Evolutionary conservation across 2,113 vertebrate genomes (phyloP), one percentile per base, ranked within the genome.

Genomic region (Cavia aperea): DNA sequence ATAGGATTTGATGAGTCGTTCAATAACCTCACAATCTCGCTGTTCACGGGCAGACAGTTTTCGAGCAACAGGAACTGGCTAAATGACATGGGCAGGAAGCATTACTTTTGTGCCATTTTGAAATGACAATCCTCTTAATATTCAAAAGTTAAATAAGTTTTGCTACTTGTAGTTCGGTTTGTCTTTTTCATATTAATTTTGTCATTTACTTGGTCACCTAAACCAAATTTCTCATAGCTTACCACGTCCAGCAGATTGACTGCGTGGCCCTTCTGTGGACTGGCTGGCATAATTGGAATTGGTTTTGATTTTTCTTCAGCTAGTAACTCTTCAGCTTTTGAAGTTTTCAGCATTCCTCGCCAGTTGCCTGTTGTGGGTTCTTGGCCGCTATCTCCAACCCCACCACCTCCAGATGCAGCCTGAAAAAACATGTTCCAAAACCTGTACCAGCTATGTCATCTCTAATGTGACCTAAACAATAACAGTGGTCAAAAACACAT

Each of bases 201-300:
- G 60, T 77, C 46, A 33, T 60, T 43, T 70, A 46, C 29, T 7
- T 56, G n/a, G 63, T 26, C 4, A n/a, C 7, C 46, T 72, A 46
- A 88, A 49, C 51, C 51, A 56, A 54, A 36, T 33, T 54, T 97
- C 95, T 96, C 94, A 4, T 10, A 24, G 60, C 96, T 95, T 95
- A 99, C 99, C 98, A 99, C 99, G 97, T 99, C 99, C 72, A 99
- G 97, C 15, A 99, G 96, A 97, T 99, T 99, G 95, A 99, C 98
- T 88, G 99, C 99, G 21, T 99, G 97, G 88, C 98, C 98, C 96
- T 97, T 99, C 7, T 99, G 98, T 81, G 99, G 98, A 96, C 98
- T 99, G 63, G 98, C 97, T 83, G 98, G 97, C 15, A 98, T 84
- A 29, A 96, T 73, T 91, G 96, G 86, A 83, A 97, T 95, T 23